Conservation (phyloP, 2,113 vertebrate species). For the Oriolus oriolus region DNA sequence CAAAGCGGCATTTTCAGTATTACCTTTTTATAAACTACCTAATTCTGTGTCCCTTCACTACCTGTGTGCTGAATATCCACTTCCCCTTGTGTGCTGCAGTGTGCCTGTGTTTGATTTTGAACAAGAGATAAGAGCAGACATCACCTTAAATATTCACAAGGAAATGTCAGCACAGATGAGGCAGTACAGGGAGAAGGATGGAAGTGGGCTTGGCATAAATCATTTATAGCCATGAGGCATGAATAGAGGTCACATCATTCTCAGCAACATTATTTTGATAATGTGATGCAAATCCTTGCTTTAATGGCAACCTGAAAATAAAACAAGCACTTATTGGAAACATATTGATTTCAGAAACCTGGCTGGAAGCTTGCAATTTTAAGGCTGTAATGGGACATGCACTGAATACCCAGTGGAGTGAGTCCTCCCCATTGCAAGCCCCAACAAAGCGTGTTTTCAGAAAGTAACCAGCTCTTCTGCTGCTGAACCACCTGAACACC, state of each 20-base stretch:
- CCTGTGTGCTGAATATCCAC: background rate
- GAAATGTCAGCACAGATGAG: slow-evolving; percentile 46
- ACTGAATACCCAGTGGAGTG: background rate
- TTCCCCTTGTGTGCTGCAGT: background rate
- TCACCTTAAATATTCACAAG: slow-evolving; percentile 59
- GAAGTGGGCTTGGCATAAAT: slow-evolving; percentile 4
- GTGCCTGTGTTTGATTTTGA: slow-evolving; percentile 22
- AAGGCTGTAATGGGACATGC: background rate
- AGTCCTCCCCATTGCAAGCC: background rate
- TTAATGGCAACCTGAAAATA: background rate
- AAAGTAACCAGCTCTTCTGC: background rate
- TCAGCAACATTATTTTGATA: slow-evolving; percentile 28
- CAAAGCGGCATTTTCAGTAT: background rate
- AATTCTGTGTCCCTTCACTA: background rate
- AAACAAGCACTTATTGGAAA: background rate
- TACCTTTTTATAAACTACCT: background rate
- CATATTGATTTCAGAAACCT: background rate
- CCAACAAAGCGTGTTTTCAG: background rate
- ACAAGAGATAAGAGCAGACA: slow-evolving; percentile 23
- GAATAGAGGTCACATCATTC: slow-evolving; percentile 4
- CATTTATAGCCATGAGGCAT: background rate
- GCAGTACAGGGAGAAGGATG: background rate
- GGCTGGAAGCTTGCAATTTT: background rate
- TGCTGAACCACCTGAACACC: background rate
- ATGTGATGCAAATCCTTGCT: background rate